Base-by-base conservation (phyloP, 2,113 vertebrate genomes). In the Cyanoliseus patagonus region DNA sequence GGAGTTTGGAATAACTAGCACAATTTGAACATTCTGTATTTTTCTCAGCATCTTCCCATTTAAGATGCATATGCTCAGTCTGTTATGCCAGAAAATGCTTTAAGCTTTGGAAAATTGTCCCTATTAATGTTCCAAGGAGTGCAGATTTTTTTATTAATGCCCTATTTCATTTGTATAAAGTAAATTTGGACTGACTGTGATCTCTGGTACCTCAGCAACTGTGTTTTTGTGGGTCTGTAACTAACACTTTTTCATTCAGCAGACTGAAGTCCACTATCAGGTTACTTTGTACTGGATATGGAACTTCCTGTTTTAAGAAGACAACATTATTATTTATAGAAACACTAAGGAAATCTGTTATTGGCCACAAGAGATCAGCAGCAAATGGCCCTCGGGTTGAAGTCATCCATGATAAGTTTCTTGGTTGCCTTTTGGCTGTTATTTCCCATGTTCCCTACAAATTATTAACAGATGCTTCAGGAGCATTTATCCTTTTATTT, bases 251-350 rank as follows among this genome's bases (percentile, higher is more conserved):
- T 44, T 81, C 10, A 1, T 61, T 52, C 66, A 82, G 11, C 33
- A 57, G 35, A 79, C 47, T 84, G 47, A 31, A 88, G 35, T 69
- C 70, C 44, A 22, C 49, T 92, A 49, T 85, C 81, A 69, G 41
- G 63, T 96, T 92, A 85, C 84, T 59, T 79, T 87, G 33, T 81
- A 57, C 59, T 76, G 67, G 39, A 87, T 80, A 94, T 2, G 2
- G 52, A 33, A 79, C 73, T 92, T 95, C 81, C 84, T 90, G 67
- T 92, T 95, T 94, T 79, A 70, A 55, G 73, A 91, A 90, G 81
- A 84, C 79, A 97, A 84, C 33, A 41, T 52, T 90, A 49, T 76
- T 95, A 83, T 87, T 95, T 87, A 80, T 83, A 89, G 87, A 94
- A 95, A 90, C 37, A 73, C 22, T 53, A 66, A 87, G 84, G 78